Percentiles rank a stretch among this genome's conserved stretches.
These are phyloP conservation scores for Odontamblyopus rebecca DNA, from an alignment of 2,797 vertebrate species.

Conservation along the genomic window DNA sequence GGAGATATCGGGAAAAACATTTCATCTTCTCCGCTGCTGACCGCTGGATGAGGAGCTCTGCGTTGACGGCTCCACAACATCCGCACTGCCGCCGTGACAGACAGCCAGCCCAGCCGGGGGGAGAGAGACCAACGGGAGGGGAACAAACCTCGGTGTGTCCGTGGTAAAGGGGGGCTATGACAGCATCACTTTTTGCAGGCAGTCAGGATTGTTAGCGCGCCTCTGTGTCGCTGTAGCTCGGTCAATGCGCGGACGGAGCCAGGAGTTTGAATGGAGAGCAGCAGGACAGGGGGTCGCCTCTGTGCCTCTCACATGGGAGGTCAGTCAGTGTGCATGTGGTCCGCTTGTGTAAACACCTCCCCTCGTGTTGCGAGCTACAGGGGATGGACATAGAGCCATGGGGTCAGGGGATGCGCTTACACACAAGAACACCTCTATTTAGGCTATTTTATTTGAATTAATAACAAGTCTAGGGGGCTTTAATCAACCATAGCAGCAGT, in stretches of 20 bases:
- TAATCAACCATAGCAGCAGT: neutral
- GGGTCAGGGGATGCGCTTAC: neutral
- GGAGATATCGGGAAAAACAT: conserved; percentile 96
- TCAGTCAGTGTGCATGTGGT: conserved; percentile 40
- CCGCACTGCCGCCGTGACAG: conserved; percentile 72
- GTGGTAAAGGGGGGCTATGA: conserved; percentile 70
- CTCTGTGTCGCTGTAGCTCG: conserved; percentile 29
- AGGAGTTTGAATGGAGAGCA: conserved; percentile 34
- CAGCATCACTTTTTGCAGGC: conserved; percentile 68
- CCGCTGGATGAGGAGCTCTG: conserved; percentile 63
- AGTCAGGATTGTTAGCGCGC: conserved; percentile 40
- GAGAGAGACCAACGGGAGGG: conserved; percentile 32
- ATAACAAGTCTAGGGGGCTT: neutral
- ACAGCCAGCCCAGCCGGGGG: conserved; percentile 33
- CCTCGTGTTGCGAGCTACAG: conserved; percentile 3
- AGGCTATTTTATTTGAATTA: neutral
- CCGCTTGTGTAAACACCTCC: conserved; percentile 27
- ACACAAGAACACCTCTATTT: neutral
- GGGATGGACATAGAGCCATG: neutral
- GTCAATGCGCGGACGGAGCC: conserved; percentile 11
- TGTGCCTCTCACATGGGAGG: conserved; percentile 43
- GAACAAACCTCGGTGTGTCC: conserved; percentile 56
- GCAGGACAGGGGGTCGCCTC: conserved; percentile 51
- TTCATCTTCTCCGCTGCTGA: conserved; percentile 86
- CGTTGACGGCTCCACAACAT: conserved; percentile 74